Evolutionary conservation across 2,113 vertebrate species (phyloP), one percentile per base, ranked within the genome.

Genomic region (Bombycilla garrulus): DNA sequence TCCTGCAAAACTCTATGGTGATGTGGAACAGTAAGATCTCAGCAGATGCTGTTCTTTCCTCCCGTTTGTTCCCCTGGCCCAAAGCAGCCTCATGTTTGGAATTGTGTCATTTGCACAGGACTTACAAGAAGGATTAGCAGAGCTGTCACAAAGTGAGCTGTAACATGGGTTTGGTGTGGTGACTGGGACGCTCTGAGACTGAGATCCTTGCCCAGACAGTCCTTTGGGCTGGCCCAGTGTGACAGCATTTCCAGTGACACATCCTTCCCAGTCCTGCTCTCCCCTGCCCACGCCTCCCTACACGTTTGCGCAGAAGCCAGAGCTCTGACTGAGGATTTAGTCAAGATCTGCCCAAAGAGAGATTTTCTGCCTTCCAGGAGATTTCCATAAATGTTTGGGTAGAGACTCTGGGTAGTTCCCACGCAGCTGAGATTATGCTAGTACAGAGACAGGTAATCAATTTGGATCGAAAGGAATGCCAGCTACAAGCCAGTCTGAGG

Each of bases 291-390:
- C 11, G 26, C 65, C 50, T 85, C 33, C 33, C 25, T 33, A 18
- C 11, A 11, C 0, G 0, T 15, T 19, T 3, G 0, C 36, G 58
- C 42, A 61, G 23, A 24, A 42, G 15, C 17, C 40, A 70, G 50
- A 88, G 15, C 9, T 82, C 45, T 66, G 23, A 23, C 17, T 66
- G 42, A 74, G 57, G 48, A 62, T 76, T 45, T 45, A 64, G 38
- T 7, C 29, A 40, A 54, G 57, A 64, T 64, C 45, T 47, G 12
- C 38, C 22, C 3, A 12, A 72, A 81, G 13, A 45, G 15, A 35
- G 17, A 36, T 67, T 89, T 76, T 18, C 50, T 60, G 8, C 40
- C 44, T 92, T 64, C 58, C 77, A 47, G 36, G 7, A 67, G 26
- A 61, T 12, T 56, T 78, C 53, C 31, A 35, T 10, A 56, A 65